A percentile compares a stretch with the other conserved stretches of the same genome.
Evolutionary conservation across 2,888 invertebrate species (phyloP).

Genomic region (Plebejus anna): DNA sequence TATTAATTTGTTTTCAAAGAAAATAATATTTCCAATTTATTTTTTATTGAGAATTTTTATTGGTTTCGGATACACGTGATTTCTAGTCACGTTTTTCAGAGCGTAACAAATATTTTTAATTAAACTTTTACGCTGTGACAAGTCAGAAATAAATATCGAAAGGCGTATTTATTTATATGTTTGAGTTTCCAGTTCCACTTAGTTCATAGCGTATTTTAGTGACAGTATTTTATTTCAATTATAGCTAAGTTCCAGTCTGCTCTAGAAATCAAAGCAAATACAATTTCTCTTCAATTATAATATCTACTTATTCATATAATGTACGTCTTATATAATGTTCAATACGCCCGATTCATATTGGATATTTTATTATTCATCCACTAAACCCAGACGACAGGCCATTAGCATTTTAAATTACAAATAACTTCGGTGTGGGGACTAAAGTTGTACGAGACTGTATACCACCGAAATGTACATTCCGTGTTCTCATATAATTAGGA

Average conservation of each 20-base stretch:
- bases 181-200: background rate
- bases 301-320: background rate
- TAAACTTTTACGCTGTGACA: background rate
- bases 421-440: constrained; percentile 15
- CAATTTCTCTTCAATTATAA: background rate
- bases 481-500: constrained; percentile 11
- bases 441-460: constrained; percentile 12
- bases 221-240: background rate
- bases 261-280: background rate
- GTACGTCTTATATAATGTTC: constrained; percentile 34
- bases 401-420: constrained; percentile 74
- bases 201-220: background rate
- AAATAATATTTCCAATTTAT: background rate
- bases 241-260: background rate
- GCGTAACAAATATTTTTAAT: constrained; percentile 7
- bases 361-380: constrained; percentile 65
- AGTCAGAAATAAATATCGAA: background rate
- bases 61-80: constrained; percentile 11
- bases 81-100: background rate
- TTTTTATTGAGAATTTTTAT: constrained; percentile 3
- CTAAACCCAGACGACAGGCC: constrained; percentile 59
- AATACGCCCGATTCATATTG: constrained; percentile 55
- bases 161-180: background rate
- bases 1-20: background rate
- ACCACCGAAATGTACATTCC: constrained; percentile 20